Evolutionary conservation across 2,797 vertebrate genomes (phyloP).

Genomic region (Poliocrania exsul): DNA sequence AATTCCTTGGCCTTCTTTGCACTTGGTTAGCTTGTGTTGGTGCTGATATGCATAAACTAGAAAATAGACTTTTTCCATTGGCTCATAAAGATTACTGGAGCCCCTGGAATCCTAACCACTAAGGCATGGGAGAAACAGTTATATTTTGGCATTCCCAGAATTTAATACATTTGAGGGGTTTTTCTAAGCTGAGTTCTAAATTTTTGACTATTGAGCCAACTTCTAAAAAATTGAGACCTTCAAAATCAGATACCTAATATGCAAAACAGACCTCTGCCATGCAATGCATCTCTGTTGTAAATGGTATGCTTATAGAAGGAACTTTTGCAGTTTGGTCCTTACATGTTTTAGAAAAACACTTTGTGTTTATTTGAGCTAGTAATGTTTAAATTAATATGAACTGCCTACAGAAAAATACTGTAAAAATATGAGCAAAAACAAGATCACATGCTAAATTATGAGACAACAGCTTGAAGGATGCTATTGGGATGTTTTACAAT

Average conservation of each 20-base stretch:
- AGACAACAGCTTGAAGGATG: neutral
- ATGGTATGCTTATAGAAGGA: rapidly evolving
- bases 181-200: neutral
- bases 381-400: neutral
- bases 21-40: neutral
- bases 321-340: neutral
- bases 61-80: neutral
- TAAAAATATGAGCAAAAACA: neutral
- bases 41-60: neutral
- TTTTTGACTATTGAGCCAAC: neutral
- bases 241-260: neutral
- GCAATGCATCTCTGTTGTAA: neutral
- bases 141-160: neutral
- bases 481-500: neutral
- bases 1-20: neutral
- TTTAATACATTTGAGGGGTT: neutral
- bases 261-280: neutral
- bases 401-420: neutral
- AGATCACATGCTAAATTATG: neutral
- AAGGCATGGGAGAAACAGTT: neutral
- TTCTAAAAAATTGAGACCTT: neutral
- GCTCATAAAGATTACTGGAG: neutral
- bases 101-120: neutral
- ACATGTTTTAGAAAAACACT: neutral
- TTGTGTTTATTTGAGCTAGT: neutral